A percentile compares a stretch with the other conserved stretches of the same genome.
These are phyloP conservation scores for Aphidius ervi DNA, from an alignment of 1,140 invertebrate species.

Conservation along the genomic window DNA sequence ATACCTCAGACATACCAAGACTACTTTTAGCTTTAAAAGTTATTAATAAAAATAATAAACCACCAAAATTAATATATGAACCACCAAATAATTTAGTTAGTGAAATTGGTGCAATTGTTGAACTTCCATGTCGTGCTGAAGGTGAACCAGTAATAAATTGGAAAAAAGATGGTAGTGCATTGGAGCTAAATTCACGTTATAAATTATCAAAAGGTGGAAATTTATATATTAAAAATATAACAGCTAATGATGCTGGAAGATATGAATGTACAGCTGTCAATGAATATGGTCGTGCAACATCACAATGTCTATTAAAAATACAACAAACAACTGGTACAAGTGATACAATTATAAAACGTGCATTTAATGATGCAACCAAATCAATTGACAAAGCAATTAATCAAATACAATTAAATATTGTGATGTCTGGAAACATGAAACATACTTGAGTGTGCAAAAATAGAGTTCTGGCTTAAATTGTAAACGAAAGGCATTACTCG, in stretches of 20 bases:
- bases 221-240: constrained; percentile 75
- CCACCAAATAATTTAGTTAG: constrained; percentile 71
- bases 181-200: constrained; percentile 53
- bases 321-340: constrained; percentile 53
- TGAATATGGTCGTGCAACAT: constrained; percentile 68
- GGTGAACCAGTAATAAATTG: constrained; percentile 78
- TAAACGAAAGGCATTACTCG: too few relatives aligned
- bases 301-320: constrained; percentile 66
- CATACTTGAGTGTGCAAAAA: too few relatives aligned
- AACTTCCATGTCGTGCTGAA: constrained; percentile 74
- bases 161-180: constrained; percentile 69
- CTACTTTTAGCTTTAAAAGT: too few relatives aligned
- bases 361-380: constrained; percentile 71
- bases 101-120: constrained; percentile 66
- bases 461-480: too few relatives aligned
- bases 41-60: constrained; percentile 41
- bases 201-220: constrained; percentile 65
- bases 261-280: constrained; percentile 88
- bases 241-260: constrained; percentile 66
- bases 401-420: too few relatives aligned
- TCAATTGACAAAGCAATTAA: constrained; percentile 84
- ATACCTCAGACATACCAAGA: too few relatives aligned
- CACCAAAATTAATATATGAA: constrained; percentile 61
- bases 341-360: constrained; percentile 66
- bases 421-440: too few relatives aligned